Base-by-base conservation (phyloP, 2,113 vertebrate genomes). In the Paramormyrops kingsleyae region DNA sequence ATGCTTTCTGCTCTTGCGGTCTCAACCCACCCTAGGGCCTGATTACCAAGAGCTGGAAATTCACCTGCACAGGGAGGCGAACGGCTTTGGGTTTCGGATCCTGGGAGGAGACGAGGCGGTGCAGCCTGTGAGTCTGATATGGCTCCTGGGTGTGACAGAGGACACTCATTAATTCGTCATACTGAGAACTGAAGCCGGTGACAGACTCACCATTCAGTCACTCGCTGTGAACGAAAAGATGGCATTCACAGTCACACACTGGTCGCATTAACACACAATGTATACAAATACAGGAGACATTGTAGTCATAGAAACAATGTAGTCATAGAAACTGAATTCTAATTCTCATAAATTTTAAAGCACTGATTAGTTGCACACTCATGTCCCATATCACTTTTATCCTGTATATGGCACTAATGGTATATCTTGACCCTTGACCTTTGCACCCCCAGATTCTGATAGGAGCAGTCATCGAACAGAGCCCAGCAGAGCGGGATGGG, bases 61-160 rank as follows among this genome's bases (percentile, higher is more conserved):
- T 92, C 98, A 99, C 92, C 97, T 99, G 94, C 97, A 98, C 93
- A 97, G 99, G 91, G 98, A 99, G 96, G 98, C 99, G 94, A 99
- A 98, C 56, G 99, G 99, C 59, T 99, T 99, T 93, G 99, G 99
- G 92, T 99, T 99, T 95, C 97, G 99, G 93, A 99, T 99, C 95
- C 97, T 99, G 87, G 99, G 99, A 92, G 99, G 99, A 96, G 98
- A 99, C 94, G 99, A 99, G 94, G 98, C 98, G 93, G 99, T 99
- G 93, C 98, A 99, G 94, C 98, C 98, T 95, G 99, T 99, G 95
- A 99, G 98, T 99, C 95, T 95, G 96, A 96, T 95, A 96, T 96
- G 95, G 95, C 95, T 96, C 44, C 83, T 47, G 44, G 83, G 83
- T 84, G 83, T 44, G 39, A 84, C 39, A n/a, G 24, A 24, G 83